Base-by-base conservation (phyloP, 2,113 vertebrate genomes). In the Lepisosteus osseus region DNA sequence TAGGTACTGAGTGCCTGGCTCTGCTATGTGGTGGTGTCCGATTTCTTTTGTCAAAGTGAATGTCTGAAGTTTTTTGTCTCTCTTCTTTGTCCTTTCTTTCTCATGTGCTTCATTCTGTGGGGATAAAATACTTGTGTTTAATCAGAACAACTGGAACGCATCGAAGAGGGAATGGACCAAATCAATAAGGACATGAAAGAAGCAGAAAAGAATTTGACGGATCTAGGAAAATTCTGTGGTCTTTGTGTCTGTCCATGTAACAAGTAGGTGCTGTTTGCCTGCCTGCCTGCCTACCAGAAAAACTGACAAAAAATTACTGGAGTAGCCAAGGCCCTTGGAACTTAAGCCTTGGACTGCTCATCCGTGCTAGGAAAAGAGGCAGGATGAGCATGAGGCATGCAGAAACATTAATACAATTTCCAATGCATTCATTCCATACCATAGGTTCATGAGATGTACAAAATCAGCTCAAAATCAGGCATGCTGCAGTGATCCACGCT, bases 61-160 rank as follows among this genome's bases (percentile, higher is more conserved):
- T 96, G 95, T 97, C 94, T 96, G 89, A 94, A 92, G 89, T 94
- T 92, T 94, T 94, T 92, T 95, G 94, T 95, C 94, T 93, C 93
- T 94, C 89, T 94, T 92, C 92, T 95, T 94, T 96, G 91, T 98
- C 89, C 91, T 92, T 92, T 82, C 83, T 82, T 88, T 94, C 95
- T 87, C 93, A 94, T 91, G 93, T 94, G 95, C 97, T 97, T 96
- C 97, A 93, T 97, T 98, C 96, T 97, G 89, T 93, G 90, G 93
- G 91, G 93, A 93, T 93, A 92, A 92, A 92, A 91, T 92, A 92
- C 90, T 94, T 94, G 88, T 92, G 86, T 92, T 94, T 91, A 92
- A 94, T 93, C 92, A 94, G 93, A 94, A 91, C 74, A 76, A 72
- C 55, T 76, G 63, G 70, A 72, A 15, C 61, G 70, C 51, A 72